Evolutionary conservation across 2,113 vertebrate genomes (phyloP).

Genomic region (Python bivittatus): DNA sequence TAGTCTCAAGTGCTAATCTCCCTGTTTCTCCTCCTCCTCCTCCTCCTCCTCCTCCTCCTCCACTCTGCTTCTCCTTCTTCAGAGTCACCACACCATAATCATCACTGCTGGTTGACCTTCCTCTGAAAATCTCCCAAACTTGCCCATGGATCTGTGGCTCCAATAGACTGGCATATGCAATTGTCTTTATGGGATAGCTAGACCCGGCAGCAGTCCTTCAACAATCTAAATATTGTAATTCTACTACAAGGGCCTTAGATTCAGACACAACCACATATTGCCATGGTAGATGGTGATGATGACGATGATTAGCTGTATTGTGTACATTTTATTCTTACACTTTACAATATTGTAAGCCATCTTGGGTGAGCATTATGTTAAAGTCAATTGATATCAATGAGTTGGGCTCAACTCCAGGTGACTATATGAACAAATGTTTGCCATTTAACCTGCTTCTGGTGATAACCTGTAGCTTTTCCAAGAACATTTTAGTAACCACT

Average conservation of each 20-base stretch:
- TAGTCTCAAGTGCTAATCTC: no score
- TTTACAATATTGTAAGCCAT: background rate
- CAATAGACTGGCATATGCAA: background rate
- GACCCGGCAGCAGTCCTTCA: no score
- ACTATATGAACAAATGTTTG: background rate
- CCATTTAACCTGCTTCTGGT: background rate
- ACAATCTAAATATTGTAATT: no score
- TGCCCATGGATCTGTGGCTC: background rate
- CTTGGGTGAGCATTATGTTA: background rate
- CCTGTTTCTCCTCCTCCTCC: no score
- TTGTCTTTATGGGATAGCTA: no score
- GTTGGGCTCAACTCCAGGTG: background rate
- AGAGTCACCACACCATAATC: background rate
- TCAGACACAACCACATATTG: no score
- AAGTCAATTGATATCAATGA: background rate
- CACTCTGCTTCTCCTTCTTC: background rate
- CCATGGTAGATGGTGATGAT: background rate
- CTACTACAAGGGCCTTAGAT: no score
- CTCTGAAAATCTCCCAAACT: background rate
- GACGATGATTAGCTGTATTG: background rate
- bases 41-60: no score
- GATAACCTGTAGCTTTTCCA: background rate
- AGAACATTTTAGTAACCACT: background rate
- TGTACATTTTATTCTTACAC: background rate
- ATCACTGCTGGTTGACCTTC: background rate